Evolutionary conservation across 2,113 vertebrate genomes (phyloP).

Genomic region (Paramisgurnus dabryanus): DNA sequence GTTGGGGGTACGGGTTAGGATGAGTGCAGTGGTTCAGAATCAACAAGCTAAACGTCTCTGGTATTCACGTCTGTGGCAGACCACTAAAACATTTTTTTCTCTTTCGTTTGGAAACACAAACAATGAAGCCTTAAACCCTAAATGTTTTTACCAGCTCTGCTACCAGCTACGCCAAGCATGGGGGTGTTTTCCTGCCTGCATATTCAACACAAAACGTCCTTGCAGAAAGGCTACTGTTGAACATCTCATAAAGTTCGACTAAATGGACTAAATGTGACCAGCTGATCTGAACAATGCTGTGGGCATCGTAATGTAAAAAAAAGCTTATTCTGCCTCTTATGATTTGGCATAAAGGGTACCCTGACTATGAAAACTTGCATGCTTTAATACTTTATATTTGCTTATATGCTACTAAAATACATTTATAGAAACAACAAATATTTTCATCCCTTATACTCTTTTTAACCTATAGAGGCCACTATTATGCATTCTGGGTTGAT

Average conservation of each 20-base stretch:
- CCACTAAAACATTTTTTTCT: constrained; percentile 62
- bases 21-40: constrained; percentile 24
- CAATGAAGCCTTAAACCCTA: constrained; percentile 68
- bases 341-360: too few relatives aligned
- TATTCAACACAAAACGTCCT: constrained; percentile 36
- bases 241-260: background rate
- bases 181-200: constrained; percentile 51
- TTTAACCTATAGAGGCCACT: too few relatives aligned
- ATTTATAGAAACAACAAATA: too few relatives aligned
- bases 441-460: too few relatives aligned
- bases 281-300: background rate
- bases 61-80: constrained; percentile 66
- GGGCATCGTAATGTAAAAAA: too few relatives aligned
- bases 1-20: constrained; percentile 5
- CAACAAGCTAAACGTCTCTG: constrained; percentile 62
- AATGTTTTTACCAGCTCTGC: constrained; percentile 73
- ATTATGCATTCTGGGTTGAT: too few relatives aligned
- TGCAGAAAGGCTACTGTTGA: constrained; percentile 40
- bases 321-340: too few relatives aligned
- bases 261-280: background rate
- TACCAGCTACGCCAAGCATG: constrained; percentile 59
- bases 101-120: constrained; percentile 74
- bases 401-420: too few relatives aligned
- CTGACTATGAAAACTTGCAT: too few relatives aligned
- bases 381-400: too few relatives aligned